Percentiles rank a stretch among this genome's conserved stretches.
Evolutionary conservation across 2,797 vertebrate species (phyloP).

Genomic region (Alectoris magna): DNA sequence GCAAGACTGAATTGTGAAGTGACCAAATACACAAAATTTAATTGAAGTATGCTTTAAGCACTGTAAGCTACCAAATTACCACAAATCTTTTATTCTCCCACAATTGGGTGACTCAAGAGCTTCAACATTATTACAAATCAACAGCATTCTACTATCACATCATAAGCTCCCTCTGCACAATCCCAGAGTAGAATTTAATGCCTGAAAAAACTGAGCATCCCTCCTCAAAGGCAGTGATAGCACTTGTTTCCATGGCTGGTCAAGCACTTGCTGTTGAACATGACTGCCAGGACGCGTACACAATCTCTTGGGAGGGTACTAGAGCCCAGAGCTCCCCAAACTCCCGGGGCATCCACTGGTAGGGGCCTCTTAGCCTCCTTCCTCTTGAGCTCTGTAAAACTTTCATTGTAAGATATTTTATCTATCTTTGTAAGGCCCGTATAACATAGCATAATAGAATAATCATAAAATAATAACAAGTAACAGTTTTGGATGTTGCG

Average conservation of each 20-base stretch:
- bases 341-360: background rate
- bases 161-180: background rate
- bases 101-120: background rate
- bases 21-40: background rate
- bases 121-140: background rate
- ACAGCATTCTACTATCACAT: background rate
- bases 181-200: background rate
- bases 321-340: background rate
- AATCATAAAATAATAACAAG: background rate
- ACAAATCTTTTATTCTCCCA: background rate
- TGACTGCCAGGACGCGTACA: background rate
- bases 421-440: accelerated
- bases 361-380: background rate
- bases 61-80: background rate
- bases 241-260: background rate
- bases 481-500: no score
- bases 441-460: background rate
- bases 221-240: background rate
- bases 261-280: accelerated
- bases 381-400: background rate
- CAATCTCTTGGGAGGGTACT: background rate
- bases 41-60: background rate
- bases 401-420: background rate
- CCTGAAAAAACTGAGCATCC: background rate
- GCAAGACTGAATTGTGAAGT: background rate